Evolutionary conservation across 1,140 invertebrate species (phyloP).

Genomic region (Zeugodacus cucurbitae): DNA sequence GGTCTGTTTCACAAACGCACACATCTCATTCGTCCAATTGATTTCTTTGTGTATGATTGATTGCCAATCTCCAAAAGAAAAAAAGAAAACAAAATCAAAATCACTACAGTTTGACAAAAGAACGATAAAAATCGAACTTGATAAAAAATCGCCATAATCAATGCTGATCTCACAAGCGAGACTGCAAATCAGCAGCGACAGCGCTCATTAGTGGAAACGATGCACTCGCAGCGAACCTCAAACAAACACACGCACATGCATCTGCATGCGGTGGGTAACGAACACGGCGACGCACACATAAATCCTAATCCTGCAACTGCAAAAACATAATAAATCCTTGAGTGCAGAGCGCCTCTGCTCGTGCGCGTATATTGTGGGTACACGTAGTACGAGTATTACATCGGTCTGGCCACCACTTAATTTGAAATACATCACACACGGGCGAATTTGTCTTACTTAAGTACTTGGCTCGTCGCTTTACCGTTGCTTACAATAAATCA

Average conservation of each 20-base stretch:
- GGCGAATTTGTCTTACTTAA: background rate
- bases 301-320: conserved; percentile 42
- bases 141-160: background rate
- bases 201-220: conserved; percentile 27
- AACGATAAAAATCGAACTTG: conserved; percentile 13
- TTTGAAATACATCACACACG: background rate
- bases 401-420: background rate
- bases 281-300: background rate
- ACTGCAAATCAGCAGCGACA: background rate
- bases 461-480: background rate
- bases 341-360: background rate
- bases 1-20: background rate
- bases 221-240: background rate
- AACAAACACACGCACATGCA: background rate
- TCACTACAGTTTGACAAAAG: no score
- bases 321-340: conserved; percentile 39
- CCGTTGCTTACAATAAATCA: conserved; percentile 40
- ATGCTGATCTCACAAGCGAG: background rate
- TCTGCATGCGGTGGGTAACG: background rate
- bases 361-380: background rate
- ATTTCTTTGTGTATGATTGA: conserved; percentile 26
- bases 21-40: background rate
- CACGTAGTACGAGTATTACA: background rate
- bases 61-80: background rate
- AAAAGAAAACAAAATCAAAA: no score